A percentile compares a stretch with the other conserved stretches of the same genome.
Evolutionary conservation across 2,113 vertebrate species (phyloP).

Genomic region (human): GRCh38 chr3:41163501-41164000

Average conservation of each 20-base stretch:
- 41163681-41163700: not conserved
- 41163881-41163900: too few relatives aligned
- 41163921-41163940: not conserved
- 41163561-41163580: not conserved
- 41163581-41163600: not conserved
- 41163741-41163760: not conserved
- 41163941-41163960: not conserved
- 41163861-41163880: not conserved
- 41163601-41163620: not conserved
- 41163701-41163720: not conserved
- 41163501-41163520: not conserved
- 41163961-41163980: not conserved
- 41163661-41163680: not conserved
- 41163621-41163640: accelerated
- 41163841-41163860: not conserved
- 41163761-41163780: too few relatives aligned
- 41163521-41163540: not conserved
- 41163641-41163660: not conserved
- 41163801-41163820: not conserved
- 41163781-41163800: not conserved
- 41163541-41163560: accelerated
- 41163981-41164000: not conserved
- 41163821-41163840: not conserved
- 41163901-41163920: not conserved
- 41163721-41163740: not conserved